Percentiles rank a stretch among this genome's conserved stretches.
Evolutionary conservation across 1,140 invertebrate genomes (phyloP).

Genomic region (Chlorops oryzae): DNA sequence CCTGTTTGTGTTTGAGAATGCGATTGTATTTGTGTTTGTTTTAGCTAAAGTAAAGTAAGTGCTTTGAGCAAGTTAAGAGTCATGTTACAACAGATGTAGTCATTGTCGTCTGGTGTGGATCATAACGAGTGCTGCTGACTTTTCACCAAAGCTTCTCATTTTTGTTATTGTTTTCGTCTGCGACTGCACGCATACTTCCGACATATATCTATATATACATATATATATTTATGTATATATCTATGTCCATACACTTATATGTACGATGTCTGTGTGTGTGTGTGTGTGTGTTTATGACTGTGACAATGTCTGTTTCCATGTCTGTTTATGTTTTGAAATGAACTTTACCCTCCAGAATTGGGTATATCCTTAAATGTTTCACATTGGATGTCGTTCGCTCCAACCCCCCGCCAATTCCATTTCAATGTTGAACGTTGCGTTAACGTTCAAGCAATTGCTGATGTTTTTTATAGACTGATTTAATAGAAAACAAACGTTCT

Average conservation of each 20-base stretch:
- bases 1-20: not conserved
- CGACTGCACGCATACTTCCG: not conserved
- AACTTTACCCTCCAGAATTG: too few relatives aligned
- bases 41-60: slow-evolving; percentile 25
- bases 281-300: too few relatives aligned
- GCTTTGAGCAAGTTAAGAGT: slow-evolving; percentile 41
- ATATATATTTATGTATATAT: too few relatives aligned
- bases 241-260: too few relatives aligned
- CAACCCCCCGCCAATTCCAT: too few relatives aligned
- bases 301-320: too few relatives aligned
- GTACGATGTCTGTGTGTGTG: too few relatives aligned
- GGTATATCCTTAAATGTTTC: slow-evolving; percentile 6
- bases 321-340: too few relatives aligned
- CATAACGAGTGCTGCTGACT: too few relatives aligned
- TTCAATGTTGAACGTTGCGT: slow-evolving; percentile 38
- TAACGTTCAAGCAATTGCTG: slow-evolving; percentile 45
- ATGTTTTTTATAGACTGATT: slow-evolving; percentile 41
- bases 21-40: not conserved
- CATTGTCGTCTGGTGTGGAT: slow-evolving; percentile 26
- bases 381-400: not conserved
- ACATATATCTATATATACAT: too few relatives aligned
- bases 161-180: slow-evolving; percentile 10
- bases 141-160: slow-evolving; percentile 10
- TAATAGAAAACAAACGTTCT: slow-evolving; percentile 29
- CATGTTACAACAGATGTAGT: slow-evolving; percentile 41